These are phyloP conservation scores for Hyphantria cunea DNA, from an alignment of 1,140 invertebrate genomes.

Conservation along the genomic window DNA sequence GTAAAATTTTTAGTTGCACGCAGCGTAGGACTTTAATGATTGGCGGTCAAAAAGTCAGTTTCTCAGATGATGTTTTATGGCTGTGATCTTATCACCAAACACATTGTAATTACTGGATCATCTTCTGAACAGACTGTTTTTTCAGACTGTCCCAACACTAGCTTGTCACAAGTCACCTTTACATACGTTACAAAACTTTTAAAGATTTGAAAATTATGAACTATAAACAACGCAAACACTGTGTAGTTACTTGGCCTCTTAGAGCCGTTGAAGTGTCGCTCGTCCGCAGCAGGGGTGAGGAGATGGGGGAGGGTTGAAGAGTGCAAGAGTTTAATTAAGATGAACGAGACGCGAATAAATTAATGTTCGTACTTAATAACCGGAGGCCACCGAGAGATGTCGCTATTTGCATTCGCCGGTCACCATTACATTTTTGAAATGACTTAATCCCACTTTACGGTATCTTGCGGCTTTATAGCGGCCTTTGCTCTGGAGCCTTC, in stretches of 20 bases:
- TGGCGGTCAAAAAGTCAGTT: no score
- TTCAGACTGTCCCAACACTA: no score
- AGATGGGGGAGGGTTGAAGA: constrained; percentile 7
- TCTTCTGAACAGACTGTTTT: no score
- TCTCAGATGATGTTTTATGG: no score
- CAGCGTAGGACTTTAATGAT: no score
- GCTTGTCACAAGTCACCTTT: no score
- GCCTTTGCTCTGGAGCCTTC: not conserved
- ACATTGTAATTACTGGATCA: no score
- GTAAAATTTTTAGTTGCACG: no score
- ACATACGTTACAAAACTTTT: no score
- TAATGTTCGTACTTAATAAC: constrained; percentile 30
- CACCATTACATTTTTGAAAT: constrained; percentile 27
- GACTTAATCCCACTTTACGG: constrained; percentile 23
- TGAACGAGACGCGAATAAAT: constrained; percentile 31
- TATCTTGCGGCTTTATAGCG: constrained; percentile 18
- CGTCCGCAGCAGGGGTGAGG: not conserved
- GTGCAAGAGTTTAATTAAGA: constrained; percentile 34
- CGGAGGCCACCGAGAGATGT: constrained; percentile 20
- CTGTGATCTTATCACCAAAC: no score
- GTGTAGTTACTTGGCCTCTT: constrained; percentile 3
- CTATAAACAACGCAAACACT: constrained; percentile 25
- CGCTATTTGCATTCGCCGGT: constrained; percentile 28
- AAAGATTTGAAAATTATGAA: no score
- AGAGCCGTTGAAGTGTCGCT: not conserved